These are phyloP conservation scores for Polia nebulosa DNA, from an alignment of 2,888 invertebrate species.

Conservation along the genomic window DNA sequence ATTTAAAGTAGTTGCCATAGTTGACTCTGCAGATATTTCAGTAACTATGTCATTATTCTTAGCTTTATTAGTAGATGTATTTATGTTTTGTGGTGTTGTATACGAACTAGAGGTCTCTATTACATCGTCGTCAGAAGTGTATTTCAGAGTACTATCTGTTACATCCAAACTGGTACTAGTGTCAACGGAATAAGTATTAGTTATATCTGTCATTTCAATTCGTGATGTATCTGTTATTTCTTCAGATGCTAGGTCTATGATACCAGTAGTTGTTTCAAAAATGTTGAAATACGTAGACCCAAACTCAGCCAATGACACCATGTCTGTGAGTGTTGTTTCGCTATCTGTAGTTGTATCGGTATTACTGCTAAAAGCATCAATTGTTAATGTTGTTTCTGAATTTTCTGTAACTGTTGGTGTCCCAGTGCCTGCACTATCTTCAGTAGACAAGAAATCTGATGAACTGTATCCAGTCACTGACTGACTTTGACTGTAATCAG, in stretches of 20 bases:
- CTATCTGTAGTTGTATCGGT: slow-evolving; percentile 47
- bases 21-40: slow-evolving; percentile 35
- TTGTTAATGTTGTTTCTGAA: slow-evolving; percentile 21
- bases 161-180: slow-evolving; percentile 21
- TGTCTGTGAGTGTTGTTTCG: slow-evolving; percentile 44
- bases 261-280: slow-evolving; percentile 38
- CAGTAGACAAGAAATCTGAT: slow-evolving; percentile 16
- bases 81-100: slow-evolving; percentile 10
- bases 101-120: slow-evolving; percentile 39
- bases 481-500: slow-evolving; percentile 10
- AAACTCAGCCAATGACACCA: slow-evolving; percentile 33
- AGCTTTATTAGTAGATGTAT: slow-evolving; percentile 30
- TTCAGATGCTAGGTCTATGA: slow-evolving; percentile 18
- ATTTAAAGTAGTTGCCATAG: slow-evolving; percentile 20
- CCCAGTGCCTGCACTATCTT: slow-evolving; percentile 6
- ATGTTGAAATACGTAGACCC: slow-evolving; percentile 20
- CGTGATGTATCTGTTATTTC: slow-evolving; percentile 9
- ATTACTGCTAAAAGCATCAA: slow-evolving; percentile 19
- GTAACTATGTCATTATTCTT: slow-evolving; percentile 31
- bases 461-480: slow-evolving; percentile 5
- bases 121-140: slow-evolving; percentile 24
- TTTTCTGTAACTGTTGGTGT: slow-evolving; percentile 8
- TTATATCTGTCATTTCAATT: slow-evolving; percentile 33
- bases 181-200: slow-evolving; percentile 29
- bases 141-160: slow-evolving; percentile 27